Evolutionary conservation across 2,888 invertebrate species (phyloP).

Genomic region (Eustalomyia histrio): DNA sequence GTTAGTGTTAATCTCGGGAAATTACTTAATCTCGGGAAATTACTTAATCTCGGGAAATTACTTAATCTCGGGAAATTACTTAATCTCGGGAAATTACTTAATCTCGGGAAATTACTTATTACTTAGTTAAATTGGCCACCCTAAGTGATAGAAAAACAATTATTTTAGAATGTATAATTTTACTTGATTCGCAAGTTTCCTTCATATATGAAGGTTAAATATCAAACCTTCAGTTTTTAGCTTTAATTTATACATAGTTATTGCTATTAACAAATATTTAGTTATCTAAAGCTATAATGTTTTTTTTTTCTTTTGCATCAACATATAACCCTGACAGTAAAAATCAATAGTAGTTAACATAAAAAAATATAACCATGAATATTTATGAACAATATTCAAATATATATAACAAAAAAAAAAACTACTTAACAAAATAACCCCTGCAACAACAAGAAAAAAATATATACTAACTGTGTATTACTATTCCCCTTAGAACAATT

Average conservation of each 20-base stretch:
- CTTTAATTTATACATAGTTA: not conserved
- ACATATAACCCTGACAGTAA: not conserved
- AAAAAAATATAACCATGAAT: slow-evolving; percentile 7
- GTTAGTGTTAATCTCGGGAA: no score
- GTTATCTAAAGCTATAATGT: not conserved
- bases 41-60: no score
- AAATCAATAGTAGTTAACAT: slow-evolving; percentile 7
- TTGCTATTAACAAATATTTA: not conserved
- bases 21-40: no score
- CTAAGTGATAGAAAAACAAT: no score
- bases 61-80: no score
- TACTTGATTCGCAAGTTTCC: no score
- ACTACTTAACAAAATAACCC: slow-evolving; percentile 1
- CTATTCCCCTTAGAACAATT: not conserved
- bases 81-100: no score
- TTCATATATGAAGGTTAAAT: no score
- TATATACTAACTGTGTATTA: not conserved
- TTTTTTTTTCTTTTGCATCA: not conserved
- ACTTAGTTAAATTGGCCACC: no score
- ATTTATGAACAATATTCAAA: slow-evolving; percentile 7
- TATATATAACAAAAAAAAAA: not conserved
- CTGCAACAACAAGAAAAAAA: not conserved
- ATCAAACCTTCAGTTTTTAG: not conserved
- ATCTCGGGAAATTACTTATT: no score
- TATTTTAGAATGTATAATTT: no score